Base-by-base conservation (phyloP, 2,888 invertebrate genomes). In the Kuschelorhynchus macadamiae region DNA sequence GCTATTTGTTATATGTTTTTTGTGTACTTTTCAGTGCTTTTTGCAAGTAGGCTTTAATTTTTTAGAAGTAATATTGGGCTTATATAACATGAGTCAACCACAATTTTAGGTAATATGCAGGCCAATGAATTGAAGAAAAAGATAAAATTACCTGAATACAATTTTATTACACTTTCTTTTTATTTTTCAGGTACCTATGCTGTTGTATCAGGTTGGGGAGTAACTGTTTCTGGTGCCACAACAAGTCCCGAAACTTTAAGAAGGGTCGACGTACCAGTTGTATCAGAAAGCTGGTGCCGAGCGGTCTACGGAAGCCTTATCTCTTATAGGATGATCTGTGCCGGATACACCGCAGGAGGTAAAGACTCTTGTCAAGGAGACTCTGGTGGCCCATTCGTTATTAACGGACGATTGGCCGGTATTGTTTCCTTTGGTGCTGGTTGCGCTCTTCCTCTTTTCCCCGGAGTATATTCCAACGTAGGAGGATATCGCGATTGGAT, bases 301-400 rank as follows among this genome's bases (percentile, higher is more conserved):
- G 0, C 0, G 0, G 49, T 41, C 2, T 67, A 67, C 17, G 67
- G 59, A 42, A 52, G 36, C 20, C 14, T 39, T n/a, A 66, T 69
- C 21, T 41, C 60, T 12, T 30, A 20, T 25, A 64, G 42, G 12
- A 88, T 88, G 88, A 85, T 89, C 77, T 88, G 89, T 75, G 88
- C 88, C 0, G 88, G 88, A 41, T 86, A 86, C 74, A 84, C 87
- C 73, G 82, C 86, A 14, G 84, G 85, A 3, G 86, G 88, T 46
- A 87, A 88, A 53, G 72, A 72, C 30, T 49, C 70, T 17, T 74
- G 72, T 60, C 67, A 75, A 71, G 76, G 74, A 42, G 76, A 76
- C 36, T 75, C 76, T 42, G 76, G 76, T 44, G 76, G 76, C 18
- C 76, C 76, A 41, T 56, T 71, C 41, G 71, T 65, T 21, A 60